phyloP scores from a whole-genome alignment of 2,113 vertebrate species.

The Oceanites oceanicus region DNA sequence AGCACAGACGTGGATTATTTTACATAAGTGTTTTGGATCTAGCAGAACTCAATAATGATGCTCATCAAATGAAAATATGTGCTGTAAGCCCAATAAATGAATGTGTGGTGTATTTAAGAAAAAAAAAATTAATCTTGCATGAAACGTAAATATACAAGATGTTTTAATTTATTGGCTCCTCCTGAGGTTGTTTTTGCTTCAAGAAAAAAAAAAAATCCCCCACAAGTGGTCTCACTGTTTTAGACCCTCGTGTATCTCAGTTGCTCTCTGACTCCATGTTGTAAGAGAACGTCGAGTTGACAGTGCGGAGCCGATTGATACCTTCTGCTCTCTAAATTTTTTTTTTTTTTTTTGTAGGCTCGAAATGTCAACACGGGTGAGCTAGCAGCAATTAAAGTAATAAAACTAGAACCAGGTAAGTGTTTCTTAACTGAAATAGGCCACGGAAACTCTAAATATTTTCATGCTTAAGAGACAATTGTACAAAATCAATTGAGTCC shows the following conservation, averaged over 20 bases:
- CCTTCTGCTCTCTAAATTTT: background rate
- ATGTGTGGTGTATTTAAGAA: background rate
- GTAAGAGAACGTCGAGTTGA: background rate
- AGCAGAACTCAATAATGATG: background rate
- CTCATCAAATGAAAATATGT: background rate
- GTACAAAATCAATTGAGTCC: background rate
- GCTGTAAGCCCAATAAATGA: background rate
- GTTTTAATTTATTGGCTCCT: background rate
- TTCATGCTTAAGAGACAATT: background rate
- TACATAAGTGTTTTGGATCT: background rate
- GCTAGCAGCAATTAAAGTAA: conserved; percentile 97
- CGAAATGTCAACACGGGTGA: conserved; percentile 91
- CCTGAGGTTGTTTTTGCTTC: background rate
- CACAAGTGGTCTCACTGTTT: background rate
- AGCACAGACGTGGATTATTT: background rate
- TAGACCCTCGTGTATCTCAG: background rate
- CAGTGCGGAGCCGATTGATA: background rate
- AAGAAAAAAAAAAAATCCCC: background rate
- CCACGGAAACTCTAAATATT: background rate
- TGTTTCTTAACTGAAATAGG: background rate
- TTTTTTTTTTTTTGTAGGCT: conserved; percentile 74
- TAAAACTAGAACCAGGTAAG: conserved; percentile 98
- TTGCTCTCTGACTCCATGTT: background rate
- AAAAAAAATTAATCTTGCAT: background rate
- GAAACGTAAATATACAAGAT: background rate